Percentiles rank a stretch among this genome's conserved stretches.
phyloP scores from a whole-genome alignment of 2,888 invertebrate genomes.

The Ormyrus thymus region DNA sequence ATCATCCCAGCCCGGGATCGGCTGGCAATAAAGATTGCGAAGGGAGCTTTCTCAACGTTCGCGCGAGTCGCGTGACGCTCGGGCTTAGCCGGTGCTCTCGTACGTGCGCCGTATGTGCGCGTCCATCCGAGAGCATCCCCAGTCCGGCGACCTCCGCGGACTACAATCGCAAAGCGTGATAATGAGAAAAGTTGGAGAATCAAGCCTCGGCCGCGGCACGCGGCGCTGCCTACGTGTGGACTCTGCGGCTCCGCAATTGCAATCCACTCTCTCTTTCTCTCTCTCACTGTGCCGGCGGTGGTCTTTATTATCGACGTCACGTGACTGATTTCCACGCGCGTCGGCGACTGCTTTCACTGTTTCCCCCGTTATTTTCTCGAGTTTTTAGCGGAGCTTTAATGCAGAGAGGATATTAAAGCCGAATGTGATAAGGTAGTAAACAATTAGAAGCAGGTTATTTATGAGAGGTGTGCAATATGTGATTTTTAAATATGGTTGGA shows the following conservation, averaged over 20 bases:
- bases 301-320: background rate
- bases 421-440: no score
- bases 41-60: constrained; percentile 5
- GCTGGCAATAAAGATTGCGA: background rate
- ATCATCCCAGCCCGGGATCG: constrained; percentile 2
- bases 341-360: no score
- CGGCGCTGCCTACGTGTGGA: no score
- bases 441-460: no score
- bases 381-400: no score
- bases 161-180: constrained; percentile 1
- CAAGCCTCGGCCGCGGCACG: no score
- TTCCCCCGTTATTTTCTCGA: no score
- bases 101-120: background rate
- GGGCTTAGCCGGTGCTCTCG: background rate
- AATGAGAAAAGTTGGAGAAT: constrained; percentile 27
- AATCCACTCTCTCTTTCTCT: background rate
- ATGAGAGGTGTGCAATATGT: no score
- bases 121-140: background rate
- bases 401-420: no score
- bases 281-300: background rate
- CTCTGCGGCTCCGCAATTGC: no score
- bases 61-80: constrained; percentile 4
- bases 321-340: background rate
- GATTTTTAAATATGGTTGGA: no score
- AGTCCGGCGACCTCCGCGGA: background rate